A percentile compares a stretch with the other conserved stretches of the same genome.
phyloP scores from a whole-genome alignment of 2,888 invertebrate species.

The Pyrocoelia pectoralis region DNA sequence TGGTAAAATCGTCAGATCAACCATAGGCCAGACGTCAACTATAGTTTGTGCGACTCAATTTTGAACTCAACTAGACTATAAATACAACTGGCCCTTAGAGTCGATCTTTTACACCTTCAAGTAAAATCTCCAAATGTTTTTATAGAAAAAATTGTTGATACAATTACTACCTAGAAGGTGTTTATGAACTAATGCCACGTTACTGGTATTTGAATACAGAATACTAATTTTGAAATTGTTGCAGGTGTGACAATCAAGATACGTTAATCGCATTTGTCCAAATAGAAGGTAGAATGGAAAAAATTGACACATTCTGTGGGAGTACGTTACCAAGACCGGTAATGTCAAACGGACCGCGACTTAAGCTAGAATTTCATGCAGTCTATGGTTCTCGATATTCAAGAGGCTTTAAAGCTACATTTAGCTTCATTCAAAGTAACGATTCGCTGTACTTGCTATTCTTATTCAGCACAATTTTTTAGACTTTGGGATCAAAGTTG shows the following conservation, averaged over 20 bases:
- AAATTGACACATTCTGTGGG: constrained; percentile 89
- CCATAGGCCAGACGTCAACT: no score
- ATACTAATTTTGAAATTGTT: neutral
- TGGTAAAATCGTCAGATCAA: no score
- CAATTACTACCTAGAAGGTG: no score
- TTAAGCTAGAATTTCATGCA: constrained; percentile 87
- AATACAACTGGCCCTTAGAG: no score
- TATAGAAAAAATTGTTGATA: no score
- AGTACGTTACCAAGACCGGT: constrained; percentile 82
- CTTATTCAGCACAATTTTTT: constrained; percentile 40
- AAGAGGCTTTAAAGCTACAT: constrained; percentile 88
- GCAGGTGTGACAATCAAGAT: constrained; percentile 80
- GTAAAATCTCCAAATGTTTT: no score
- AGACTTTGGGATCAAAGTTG: constrained; percentile 91
- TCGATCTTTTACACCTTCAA: no score
- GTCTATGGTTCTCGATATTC: constrained; percentile 79
- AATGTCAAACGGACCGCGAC: constrained; percentile 90
- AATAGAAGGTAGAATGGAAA: constrained; percentile 83
- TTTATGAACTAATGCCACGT: no score
- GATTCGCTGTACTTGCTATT: constrained; percentile 56
- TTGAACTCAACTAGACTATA: no score
- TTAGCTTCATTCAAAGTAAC: constrained; percentile 91
- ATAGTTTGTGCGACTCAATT: no score
- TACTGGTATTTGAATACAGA: no score
- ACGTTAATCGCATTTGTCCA: constrained; percentile 83